phyloP scores from a whole-genome alignment of 1,140 invertebrate species.

The Drosophila orosa region DNA sequence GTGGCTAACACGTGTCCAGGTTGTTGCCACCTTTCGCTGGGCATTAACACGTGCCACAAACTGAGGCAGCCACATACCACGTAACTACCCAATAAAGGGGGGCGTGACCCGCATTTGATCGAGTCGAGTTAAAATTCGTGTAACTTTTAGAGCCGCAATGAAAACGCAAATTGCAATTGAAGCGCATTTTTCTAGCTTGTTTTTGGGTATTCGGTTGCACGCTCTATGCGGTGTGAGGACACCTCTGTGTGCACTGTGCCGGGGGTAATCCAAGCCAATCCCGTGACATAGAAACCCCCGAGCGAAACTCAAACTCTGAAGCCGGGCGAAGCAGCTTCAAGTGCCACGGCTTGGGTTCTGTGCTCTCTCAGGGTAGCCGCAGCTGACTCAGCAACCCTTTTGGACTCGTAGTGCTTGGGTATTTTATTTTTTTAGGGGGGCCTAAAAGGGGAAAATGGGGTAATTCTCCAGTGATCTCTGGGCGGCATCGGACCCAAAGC shows the following conservation, averaged over 20 bases:
- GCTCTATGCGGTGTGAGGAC: conserved; percentile 42
- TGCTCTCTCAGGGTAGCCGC: conserved; percentile 44
- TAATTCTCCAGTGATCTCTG: conserved; percentile 21
- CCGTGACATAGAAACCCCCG: conserved; percentile 67
- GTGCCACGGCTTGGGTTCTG: conserved; percentile 20
- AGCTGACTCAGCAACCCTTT: conserved; percentile 40
- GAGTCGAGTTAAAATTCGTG: conserved; percentile 10
- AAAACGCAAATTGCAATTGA: conserved; percentile 63
- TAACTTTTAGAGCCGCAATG: conserved; percentile 3
- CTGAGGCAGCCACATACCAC: conserved; percentile 24
- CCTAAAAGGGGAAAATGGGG: background rate
- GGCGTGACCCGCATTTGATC: conserved; percentile 71
- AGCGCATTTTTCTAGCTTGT: conserved; percentile 78
- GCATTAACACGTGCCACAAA: conserved; percentile 61
- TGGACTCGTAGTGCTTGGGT: conserved; percentile 5
- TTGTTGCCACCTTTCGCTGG: conserved; percentile 26
- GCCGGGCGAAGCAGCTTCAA: conserved; percentile 52
- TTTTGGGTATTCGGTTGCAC: conserved; percentile 74
- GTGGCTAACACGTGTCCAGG: conserved; percentile 54
- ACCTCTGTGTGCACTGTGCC: conserved; percentile 16
- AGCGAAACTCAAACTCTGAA: conserved; percentile 40
- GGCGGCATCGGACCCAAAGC: conserved; percentile 39
- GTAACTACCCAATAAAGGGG: conserved; percentile 32
- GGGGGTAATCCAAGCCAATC: conserved; percentile 58
- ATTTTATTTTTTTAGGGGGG: background rate